Evolutionary conservation across 2,113 vertebrate species (phyloP).

Genomic region (Chaetodon auriga): DNA sequence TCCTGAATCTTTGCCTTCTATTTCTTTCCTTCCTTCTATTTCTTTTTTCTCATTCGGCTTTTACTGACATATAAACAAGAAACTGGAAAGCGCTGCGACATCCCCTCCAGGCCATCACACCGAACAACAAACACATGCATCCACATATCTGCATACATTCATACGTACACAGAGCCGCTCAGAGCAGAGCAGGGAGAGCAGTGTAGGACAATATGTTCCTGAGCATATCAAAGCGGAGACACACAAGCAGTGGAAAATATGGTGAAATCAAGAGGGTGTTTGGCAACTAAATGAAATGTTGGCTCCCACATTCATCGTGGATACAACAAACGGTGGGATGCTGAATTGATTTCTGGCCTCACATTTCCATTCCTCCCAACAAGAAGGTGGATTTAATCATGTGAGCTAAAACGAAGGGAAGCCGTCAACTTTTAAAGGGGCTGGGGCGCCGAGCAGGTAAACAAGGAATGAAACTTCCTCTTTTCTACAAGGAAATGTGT

Average conservation of each 20-base stretch:
- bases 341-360: slow-evolving; percentile 15
- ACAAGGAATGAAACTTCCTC: slow-evolving; percentile 1
- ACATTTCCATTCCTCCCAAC: slow-evolving; percentile 19
- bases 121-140: neutral
- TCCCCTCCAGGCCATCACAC: neutral
- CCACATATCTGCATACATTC: neutral
- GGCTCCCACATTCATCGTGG: neutral
- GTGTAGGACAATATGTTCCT: neutral
- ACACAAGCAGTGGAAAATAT: neutral
- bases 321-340: neutral
- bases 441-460: neutral
- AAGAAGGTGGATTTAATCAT: slow-evolving; percentile 25
- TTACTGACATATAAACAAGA: neutral
- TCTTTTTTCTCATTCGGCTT: neutral
- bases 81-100: neutral
- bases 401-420: slow-evolving; percentile 8
- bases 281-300: slow-evolving; percentile 26
- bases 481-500: neutral
- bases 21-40: neutral
- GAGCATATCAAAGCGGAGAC: slow-evolving; percentile 5
- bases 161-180: neutral
- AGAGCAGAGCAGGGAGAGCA: neutral
- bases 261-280: slow-evolving; percentile 20
- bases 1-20: neutral
- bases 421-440: neutral